Base-by-base conservation (phyloP, 2,888 invertebrate species). In the Ecliptopera silaceata region DNA sequence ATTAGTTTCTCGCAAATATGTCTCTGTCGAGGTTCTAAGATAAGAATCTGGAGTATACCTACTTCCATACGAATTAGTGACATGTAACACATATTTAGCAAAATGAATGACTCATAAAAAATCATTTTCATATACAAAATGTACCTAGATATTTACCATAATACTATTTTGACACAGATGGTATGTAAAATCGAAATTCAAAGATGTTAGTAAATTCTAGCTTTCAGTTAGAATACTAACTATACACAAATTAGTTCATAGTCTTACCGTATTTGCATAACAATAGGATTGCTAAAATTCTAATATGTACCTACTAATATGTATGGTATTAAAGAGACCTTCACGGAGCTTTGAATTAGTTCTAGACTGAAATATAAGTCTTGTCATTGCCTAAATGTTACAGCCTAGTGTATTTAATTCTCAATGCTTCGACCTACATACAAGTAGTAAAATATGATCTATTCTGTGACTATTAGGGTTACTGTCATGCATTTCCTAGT, bases 201-300 rank as follows among this genome's bases (percentile, higher is more conserved):
- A 13, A 34, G 13, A 34, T 6, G 34, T 34, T 34, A 13, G 4
- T 6, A 34, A 34, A 34, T 34, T 6, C 34, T 26, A 26, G 36
- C 36, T 10, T 36, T 36, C 15, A 1, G 12, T 26, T 26, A 5
- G 34, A 36, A 36, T 36, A 15, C 10, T 15, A 36, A 36, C 36
- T 15, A 18, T 15, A 26, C 41, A 20, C 44, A 52, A 45, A 50
- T 20, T 56, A 42, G 39, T 56, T 45, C 26, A 20, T 34, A 45
- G 50, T 50, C 38, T 29, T 42, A 38, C 38, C 18, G 31, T 47
- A 56, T 47, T 53, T 46, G 26, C 43, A 56, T 56, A 43, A 56
- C 51, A 56, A 56, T 39, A 51, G 17, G 11, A n/a, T 46, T 53
- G 46, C 41, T 41, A 47, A 47, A 39, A 26, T 41, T 12, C 13